phyloP scores from a whole-genome alignment of 2,113 vertebrate species.

The human (Homo sapiens) region DNA sequence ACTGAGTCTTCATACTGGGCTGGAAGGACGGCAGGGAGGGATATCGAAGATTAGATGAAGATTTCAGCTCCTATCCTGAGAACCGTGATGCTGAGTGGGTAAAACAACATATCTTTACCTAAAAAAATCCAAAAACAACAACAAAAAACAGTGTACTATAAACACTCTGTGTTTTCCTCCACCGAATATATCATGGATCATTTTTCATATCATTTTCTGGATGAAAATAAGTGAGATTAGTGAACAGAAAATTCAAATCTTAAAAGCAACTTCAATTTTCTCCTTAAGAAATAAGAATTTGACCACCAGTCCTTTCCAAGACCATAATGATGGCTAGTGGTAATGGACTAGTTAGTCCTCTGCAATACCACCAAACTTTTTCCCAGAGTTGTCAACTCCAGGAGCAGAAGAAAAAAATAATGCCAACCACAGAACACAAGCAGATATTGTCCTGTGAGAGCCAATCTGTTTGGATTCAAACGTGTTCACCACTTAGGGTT shows the following conservation, averaged over 20 bases:
- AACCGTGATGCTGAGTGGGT: neutral
- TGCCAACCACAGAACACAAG: neutral
- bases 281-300: neutral
- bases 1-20: neutral
- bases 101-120: neutral
- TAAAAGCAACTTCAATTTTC: neutral
- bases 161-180: neutral
- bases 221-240: neutral
- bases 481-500: neutral
- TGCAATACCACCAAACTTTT: neutral
- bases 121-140: too few species aligned
- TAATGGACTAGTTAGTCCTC: neutral
- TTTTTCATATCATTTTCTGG: neutral
- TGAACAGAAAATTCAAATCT: neutral
- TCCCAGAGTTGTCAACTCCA: neutral
- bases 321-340: too few species aligned
- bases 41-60: neutral
- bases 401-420: neutral
- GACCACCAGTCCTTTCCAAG: neutral
- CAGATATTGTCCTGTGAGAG: neutral
- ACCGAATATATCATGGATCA: neutral
- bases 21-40: neutral
- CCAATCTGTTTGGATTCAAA: neutral
- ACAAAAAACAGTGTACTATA: neutral
- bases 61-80: neutral